Base-by-base conservation (phyloP, 2,113 vertebrate species). In the Procavia capensis region DNA sequence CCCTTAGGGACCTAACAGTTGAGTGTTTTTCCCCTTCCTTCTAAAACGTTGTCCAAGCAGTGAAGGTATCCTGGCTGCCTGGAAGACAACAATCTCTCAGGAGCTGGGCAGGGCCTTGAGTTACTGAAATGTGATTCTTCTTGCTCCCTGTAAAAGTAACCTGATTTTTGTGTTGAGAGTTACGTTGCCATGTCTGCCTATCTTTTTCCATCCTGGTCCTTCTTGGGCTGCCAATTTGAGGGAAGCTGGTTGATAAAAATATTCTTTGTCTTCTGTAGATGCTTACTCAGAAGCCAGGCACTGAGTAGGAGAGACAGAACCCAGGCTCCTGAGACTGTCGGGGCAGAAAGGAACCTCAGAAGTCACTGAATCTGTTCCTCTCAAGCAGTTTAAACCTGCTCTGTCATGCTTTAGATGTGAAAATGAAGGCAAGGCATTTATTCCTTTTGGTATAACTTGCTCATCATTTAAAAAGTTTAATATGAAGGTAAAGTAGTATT, bases 381-480 rank as follows among this genome's bases (percentile, higher is more conserved):
- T 1, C 16, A 57, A 79, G n/a, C 85, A 0, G 43, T 1, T 43
- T 59, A 85, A 92, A 78, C 22, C 24, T 80, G 16, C 20, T 45
- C n/a, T 85, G 39, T 85, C 66, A 63, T 87, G 68, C 83, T 43
- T 92, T 76, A 89, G 83, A 64, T 68, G 80, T n/a, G 66, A 76
- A 93, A 93, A 85, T 92, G 66, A 94, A 92, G 36, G 75, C 25
- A 85, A 95, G n/a, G 39, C 29, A 63, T 70, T 94, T 74, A 83
- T 36, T 20, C 45, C 70, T 92, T 79, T 70, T 50, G n/a, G 78
- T 91, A 0, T 88, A 95, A 96, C 93, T 90, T 72, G 17, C 63
- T 94, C 75, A 34, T 88, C 74, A 84, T 50, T 88, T 95, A 70
- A 92, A 93, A 96, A 95, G 61, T 17, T 86, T 88, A 88, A 66